Conservation (phyloP, 53 echinoderm and acorn worm genomes). For the Pentamera pediparva region DNA sequence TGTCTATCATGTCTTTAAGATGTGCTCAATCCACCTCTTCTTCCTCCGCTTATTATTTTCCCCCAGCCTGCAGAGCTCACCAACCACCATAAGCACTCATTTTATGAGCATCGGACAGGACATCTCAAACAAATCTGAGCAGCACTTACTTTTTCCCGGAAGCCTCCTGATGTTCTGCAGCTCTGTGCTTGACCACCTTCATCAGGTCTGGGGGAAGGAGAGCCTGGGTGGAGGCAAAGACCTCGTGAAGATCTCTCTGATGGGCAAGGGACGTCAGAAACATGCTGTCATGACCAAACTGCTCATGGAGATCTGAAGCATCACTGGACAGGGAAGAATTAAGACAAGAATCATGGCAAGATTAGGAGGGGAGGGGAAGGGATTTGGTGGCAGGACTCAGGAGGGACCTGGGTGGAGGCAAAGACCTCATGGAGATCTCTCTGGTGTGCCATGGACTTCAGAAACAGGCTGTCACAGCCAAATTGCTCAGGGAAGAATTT, state of each 20-base stretch:
- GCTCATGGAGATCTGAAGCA: slow-evolving; percentile 62
- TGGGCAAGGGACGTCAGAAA: slow-evolving; percentile 55
- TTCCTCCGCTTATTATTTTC: no score
- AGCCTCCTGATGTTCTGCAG: slow-evolving; percentile 45
- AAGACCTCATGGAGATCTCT: slow-evolving; percentile 65
- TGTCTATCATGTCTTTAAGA: no score
- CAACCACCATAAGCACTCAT: neutral
- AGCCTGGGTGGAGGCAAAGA: slow-evolving; percentile 46
- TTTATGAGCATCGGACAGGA: neutral
- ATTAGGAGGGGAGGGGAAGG: slow-evolving; percentile 88
- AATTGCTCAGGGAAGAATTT: neutral
- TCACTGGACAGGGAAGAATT: slow-evolving; percentile 41
- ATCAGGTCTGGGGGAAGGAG: slow-evolving; percentile 88
- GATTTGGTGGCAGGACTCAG: slow-evolving; percentile 51
- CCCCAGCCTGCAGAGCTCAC: neutral
- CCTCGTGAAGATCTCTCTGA: slow-evolving; percentile 67
- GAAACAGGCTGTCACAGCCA: neutral
- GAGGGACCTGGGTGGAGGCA: no score
- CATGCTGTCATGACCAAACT: slow-evolving; percentile 67
- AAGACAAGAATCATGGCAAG: no score
- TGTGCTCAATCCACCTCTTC: no score
- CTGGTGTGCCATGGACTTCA: neutral
- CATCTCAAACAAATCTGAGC: neutral
- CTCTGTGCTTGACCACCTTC: slow-evolving; percentile 50
- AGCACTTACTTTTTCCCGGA: slow-evolving; percentile 47